Conservation (phyloP, 2,888 invertebrate species). For the Dendrolimus houi region DNA sequence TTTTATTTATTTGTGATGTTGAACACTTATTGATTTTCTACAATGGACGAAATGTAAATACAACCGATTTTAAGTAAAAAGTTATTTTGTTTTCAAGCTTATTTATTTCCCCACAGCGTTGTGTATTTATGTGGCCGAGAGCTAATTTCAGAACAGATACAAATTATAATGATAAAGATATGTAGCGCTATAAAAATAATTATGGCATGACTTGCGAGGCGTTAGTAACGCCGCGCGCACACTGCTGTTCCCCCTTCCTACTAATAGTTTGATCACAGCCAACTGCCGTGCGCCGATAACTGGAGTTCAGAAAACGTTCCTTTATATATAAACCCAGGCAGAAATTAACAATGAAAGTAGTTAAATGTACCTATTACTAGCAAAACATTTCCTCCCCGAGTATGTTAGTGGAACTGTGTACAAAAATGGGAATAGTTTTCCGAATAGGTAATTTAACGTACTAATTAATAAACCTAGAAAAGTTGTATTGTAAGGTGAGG, state of each 20-base stretch:
- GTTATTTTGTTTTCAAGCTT: conserved; percentile 72
- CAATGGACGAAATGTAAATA: conserved; percentile 76
- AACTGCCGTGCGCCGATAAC: too few relatives aligned
- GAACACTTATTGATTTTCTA: conserved; percentile 74
- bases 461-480: too few relatives aligned
- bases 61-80: conserved; percentile 76
- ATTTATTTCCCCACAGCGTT: conserved; percentile 54
- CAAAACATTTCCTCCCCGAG: too few relatives aligned
- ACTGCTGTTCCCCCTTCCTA: conserved; percentile 8
- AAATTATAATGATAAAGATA: conserved; percentile 25
- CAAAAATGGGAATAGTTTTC: too few relatives aligned
- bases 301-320: too few relatives aligned
- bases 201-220: conserved; percentile 27
- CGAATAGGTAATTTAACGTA: too few relatives aligned
- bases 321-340: too few relatives aligned
- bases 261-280: too few relatives aligned
- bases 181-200: conserved; percentile 39
- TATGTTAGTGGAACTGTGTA: too few relatives aligned
- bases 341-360: too few relatives aligned
- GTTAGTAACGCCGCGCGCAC: conserved; percentile 25
- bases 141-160: not conserved
- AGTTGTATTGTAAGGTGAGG: too few relatives aligned
- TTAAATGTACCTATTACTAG: too few relatives aligned
- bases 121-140: conserved; percentile 2
- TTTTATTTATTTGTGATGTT: conserved; percentile 77